A percentile compares a stretch with the other conserved stretches of the same genome.
Evolutionary conservation across 92 coral and sea anemone species (phyloP).

Genomic region (Montipora capitata): DNA sequence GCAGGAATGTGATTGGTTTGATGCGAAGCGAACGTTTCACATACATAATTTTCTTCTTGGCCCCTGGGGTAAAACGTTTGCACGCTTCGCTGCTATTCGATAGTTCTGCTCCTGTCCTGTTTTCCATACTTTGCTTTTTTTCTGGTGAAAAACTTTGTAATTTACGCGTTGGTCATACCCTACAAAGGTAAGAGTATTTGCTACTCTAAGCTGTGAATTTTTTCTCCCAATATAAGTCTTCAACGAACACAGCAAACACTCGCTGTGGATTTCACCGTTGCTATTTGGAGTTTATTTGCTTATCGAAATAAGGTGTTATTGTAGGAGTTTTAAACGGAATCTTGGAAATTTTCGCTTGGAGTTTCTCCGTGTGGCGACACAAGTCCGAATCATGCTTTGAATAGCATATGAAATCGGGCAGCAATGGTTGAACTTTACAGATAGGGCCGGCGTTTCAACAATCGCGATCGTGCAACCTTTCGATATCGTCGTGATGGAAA

Average conservation of each 20-base stretch:
- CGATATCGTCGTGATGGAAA: too few relatives aligned
- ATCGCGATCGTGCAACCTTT: too few relatives aligned
- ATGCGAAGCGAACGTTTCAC: background rate
- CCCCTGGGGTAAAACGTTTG: background rate
- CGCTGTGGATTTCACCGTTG: background rate
- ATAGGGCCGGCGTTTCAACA: too few relatives aligned
- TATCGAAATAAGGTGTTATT: background rate
- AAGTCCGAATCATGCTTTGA: background rate
- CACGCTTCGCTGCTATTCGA: background rate
- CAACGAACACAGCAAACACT: background rate
- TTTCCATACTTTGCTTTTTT: background rate
- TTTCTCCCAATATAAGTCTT: background rate
- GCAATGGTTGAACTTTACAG: too few relatives aligned
- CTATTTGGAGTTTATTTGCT: background rate
- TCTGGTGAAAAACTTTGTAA: background rate
- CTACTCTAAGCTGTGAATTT: background rate
- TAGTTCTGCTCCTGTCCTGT: background rate
- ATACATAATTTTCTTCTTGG: background rate
- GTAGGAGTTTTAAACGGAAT: background rate
- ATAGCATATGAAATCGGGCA: too few relatives aligned
- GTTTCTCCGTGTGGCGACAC: background rate
- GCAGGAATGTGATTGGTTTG: constrained; percentile 29
- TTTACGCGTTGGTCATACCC: background rate
- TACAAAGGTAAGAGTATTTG: constrained; percentile 29
- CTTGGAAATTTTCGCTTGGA: background rate